A percentile compares a stretch with the other conserved stretches of the same genome.
Conservation (phyloP, 1,140 invertebrate genomes). For the Stegodyphus dumicola region DNA sequence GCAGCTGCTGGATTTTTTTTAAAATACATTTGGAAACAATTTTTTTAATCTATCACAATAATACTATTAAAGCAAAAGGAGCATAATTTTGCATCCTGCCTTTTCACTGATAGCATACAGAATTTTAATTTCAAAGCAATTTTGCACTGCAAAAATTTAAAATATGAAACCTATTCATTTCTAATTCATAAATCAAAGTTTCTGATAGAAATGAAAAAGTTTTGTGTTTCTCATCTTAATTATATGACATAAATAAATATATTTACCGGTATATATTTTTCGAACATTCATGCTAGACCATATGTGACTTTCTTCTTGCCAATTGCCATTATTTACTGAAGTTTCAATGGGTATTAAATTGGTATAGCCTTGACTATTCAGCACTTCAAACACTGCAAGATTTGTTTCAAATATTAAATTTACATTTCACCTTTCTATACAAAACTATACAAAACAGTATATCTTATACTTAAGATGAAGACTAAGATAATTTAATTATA, state of each 20-base stretch:
- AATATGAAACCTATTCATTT: background rate
- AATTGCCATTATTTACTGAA: conserved; percentile 65
- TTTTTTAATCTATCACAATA: no score
- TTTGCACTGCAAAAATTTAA: no score
- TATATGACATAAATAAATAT: background rate
- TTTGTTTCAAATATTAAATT: no score
- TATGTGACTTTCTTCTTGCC: conserved; percentile 67
- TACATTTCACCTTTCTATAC: no score
- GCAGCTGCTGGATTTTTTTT: no score
- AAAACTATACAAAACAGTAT: no score
- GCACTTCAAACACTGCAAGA: conserved; percentile 49
- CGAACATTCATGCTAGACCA: conserved; percentile 67
- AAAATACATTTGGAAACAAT: no score
- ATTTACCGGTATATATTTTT: conserved; percentile 67
- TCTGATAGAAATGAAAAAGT: background rate
- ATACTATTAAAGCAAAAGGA: no score
- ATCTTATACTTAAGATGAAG: no score
- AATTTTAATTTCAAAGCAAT: no score
- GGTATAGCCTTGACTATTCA: conserved; percentile 63
- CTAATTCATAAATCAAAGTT: background rate
- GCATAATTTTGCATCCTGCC: no score
- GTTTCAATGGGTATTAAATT: conserved; percentile 65
- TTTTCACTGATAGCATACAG: no score
- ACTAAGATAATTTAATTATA: background rate
- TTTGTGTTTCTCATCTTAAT: background rate